These are phyloP conservation scores for Poeciliopsis gracilis DNA, from an alignment of 2,797 vertebrate species.

Conservation along the genomic window DNA sequence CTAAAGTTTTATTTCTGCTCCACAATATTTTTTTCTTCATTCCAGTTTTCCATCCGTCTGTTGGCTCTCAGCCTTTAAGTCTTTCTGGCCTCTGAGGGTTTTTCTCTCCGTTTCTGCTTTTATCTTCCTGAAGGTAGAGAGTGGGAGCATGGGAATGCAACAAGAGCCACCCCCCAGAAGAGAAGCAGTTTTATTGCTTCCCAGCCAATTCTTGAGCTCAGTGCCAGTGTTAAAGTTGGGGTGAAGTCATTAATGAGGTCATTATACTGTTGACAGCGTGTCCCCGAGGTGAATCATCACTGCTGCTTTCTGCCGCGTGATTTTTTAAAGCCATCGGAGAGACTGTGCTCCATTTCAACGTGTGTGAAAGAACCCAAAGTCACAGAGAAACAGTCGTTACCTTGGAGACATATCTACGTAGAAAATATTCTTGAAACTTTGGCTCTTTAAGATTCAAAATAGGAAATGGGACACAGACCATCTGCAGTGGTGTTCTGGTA, in stretches of 20 bases:
- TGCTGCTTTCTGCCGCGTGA: constrained; percentile 17
- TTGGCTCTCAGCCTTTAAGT: constrained; percentile 35
- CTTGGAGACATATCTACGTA: constrained; percentile 22
- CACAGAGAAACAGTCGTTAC: constrained; percentile 7
- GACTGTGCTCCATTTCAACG: constrained; percentile 21
- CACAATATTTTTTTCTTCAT: background rate
- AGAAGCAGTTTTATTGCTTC: constrained; percentile 53
- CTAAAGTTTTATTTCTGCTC: background rate
- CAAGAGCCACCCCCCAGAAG: constrained; percentile 29
- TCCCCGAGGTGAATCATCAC: constrained; percentile 20
- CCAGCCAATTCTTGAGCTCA: constrained; percentile 34
- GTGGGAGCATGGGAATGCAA: constrained; percentile 12
- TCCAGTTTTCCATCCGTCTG: constrained; percentile 29
- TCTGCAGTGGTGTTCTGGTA: constrained; percentile 46
- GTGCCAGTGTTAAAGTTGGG: constrained; percentile 21
- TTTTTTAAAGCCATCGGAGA: constrained; percentile 27
- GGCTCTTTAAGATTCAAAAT: constrained; percentile 45
- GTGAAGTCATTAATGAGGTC: constrained; percentile 57
- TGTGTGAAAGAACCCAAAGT: constrained; percentile 6
- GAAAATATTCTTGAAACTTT: constrained; percentile 22
- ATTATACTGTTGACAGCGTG: constrained; percentile 43
- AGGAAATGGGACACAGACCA: constrained; percentile 37
- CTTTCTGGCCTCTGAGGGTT: constrained; percentile 51
- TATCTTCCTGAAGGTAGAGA: constrained; percentile 50
- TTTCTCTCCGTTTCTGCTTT: constrained; percentile 62